Percentiles rank a stretch among this genome's conserved stretches.
Evolutionary conservation across 2,797 vertebrate species (phyloP).

Genomic region (Notolabrus celidotus): DNA sequence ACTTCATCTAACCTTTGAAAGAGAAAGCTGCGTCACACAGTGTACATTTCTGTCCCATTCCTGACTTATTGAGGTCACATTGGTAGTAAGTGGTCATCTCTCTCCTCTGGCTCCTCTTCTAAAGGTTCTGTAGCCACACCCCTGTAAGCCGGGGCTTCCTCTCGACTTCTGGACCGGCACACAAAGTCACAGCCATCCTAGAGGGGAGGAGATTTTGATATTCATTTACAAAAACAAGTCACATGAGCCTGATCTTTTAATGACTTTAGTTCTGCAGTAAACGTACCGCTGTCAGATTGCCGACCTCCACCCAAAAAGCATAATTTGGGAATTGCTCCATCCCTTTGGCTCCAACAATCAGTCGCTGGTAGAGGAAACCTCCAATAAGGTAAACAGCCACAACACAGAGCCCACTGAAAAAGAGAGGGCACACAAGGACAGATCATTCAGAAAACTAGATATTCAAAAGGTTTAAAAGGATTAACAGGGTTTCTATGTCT

Average conservation of each 20-base stretch:
- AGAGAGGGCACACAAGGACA: conserved; percentile 18
- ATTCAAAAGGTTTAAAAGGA: neutral
- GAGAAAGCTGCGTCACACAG: conserved; percentile 58
- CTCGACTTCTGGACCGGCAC: conserved; percentile 90
- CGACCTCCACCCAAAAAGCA: conserved; percentile 94
- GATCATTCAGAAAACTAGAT: neutral
- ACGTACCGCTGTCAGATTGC: conserved; percentile 94
- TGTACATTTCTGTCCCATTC: conserved; percentile 46
- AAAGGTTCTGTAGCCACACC: conserved; percentile 90
- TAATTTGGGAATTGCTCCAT: conserved; percentile 97
- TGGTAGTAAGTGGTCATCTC: conserved; percentile 96
- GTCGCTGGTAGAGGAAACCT: conserved; percentile 95
- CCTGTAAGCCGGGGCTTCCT: conserved; percentile 87
- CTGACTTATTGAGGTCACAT: conserved; percentile 88
- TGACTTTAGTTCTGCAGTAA: neutral
- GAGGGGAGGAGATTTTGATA: neutral
- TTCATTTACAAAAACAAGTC: neutral
- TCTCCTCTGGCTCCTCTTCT: conserved; percentile 93
- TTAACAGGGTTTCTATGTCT: neutral
- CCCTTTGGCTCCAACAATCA: conserved; percentile 97
- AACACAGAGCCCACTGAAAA: conserved; percentile 86
- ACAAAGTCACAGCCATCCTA: conserved; percentile 98
- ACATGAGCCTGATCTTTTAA: neutral
- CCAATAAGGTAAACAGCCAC: conserved; percentile 91
- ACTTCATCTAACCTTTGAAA: conserved; percentile 57